These are phyloP conservation scores for Drosophila bocqueti DNA, from an alignment of 1,140 invertebrate genomes.

Conservation along the genomic window DNA sequence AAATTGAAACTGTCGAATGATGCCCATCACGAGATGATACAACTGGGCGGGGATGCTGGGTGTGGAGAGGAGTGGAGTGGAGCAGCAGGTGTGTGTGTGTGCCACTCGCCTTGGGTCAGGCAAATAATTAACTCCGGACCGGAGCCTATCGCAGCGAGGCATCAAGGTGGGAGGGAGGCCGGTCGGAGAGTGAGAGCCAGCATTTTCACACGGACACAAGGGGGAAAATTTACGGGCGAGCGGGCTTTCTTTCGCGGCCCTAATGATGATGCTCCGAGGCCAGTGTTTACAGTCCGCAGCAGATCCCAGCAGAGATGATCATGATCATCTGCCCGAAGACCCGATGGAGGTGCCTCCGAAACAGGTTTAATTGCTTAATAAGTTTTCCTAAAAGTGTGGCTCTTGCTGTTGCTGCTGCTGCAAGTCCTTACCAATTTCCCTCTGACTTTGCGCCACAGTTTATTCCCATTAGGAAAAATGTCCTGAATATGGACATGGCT, in stretches of 20 bases:
- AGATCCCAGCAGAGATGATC: neutral
- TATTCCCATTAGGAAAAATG: slow-evolving; percentile 15
- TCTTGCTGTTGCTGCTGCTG: neutral
- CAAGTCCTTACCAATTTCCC: neutral
- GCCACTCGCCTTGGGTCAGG: slow-evolving; percentile 36
- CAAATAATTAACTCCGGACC: slow-evolving; percentile 62
- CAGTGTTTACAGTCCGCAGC: neutral
- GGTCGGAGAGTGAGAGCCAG: too few relatives aligned
- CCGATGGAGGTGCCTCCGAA: neutral
- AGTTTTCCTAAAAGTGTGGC: neutral
- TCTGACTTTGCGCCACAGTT: neutral
- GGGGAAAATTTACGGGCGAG: neutral
- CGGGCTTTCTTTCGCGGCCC: slow-evolving; percentile 14
- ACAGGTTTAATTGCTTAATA: slow-evolving; percentile 1
- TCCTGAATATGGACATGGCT: slow-evolving; percentile 3
- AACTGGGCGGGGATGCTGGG: neutral
- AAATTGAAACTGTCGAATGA: slow-evolving; percentile 68
- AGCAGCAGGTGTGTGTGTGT: slow-evolving; percentile 26
- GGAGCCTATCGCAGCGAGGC: slow-evolving; percentile 21
- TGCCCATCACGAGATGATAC: slow-evolving; percentile 19
- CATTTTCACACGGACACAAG: slow-evolving; percentile 31
- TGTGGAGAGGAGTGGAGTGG: neutral
- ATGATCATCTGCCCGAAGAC: neutral
- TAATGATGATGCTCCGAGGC: slow-evolving; percentile 10
- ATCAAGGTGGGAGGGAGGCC: neutral